Conservation (phyloP, 2,797 vertebrate species). For the Apogon talboti region DNA sequence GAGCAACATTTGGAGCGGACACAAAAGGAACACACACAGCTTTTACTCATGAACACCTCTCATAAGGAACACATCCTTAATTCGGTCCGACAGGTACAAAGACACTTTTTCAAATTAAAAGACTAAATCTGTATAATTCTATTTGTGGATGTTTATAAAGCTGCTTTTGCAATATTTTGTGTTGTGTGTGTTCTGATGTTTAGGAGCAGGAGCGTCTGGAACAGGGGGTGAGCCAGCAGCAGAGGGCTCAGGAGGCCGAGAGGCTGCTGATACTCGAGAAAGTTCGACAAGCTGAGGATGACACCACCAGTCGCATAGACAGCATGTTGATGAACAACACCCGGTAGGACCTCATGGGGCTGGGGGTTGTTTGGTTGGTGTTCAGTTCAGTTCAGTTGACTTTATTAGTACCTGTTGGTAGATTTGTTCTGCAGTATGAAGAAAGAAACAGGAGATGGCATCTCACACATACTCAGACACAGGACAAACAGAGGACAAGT, state of each 20-base stretch:
- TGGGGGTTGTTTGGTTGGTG: background rate
- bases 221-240: constrained; percentile 87
- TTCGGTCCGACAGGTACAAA: constrained; percentile 86
- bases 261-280: constrained; percentile 86
- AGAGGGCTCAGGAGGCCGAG: constrained; percentile 86
- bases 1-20: constrained; percentile 87
- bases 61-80: constrained; percentile 90
- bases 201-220: constrained; percentile 91
- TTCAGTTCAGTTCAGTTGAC: too few relatives aligned
- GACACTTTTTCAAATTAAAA: too few relatives aligned
- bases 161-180: background rate
- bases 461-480: too few relatives aligned
- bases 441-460: too few relatives aligned
- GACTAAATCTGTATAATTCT: too few relatives aligned
- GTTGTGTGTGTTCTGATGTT: background rate
- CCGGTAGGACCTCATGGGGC: constrained; percentile 75
- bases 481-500: too few relatives aligned
- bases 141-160: background rate
- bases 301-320: constrained; percentile 84
- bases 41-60: constrained; percentile 85
- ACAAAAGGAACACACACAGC: constrained; percentile 88
- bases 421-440: too few relatives aligned
- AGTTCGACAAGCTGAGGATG: constrained; percentile 86
- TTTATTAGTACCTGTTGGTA: too few relatives aligned
- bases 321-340: constrained; percentile 89